These are phyloP conservation scores for Keiferia lycopersicella DNA, from an alignment of 2,888 invertebrate species.

Conservation along the genomic window DNA sequence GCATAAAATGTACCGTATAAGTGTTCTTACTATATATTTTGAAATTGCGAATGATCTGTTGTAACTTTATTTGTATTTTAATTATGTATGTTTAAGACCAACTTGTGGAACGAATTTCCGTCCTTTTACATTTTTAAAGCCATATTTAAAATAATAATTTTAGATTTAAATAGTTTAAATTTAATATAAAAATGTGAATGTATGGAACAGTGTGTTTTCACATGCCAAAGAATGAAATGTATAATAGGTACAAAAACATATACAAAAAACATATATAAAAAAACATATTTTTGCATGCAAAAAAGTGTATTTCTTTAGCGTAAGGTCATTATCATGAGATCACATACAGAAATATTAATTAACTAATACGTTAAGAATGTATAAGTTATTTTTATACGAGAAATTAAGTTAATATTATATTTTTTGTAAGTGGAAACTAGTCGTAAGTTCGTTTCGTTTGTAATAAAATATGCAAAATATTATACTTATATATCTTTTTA, in stretches of 20 bases:
- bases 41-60: slow-evolving; percentile 16
- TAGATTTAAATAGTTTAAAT: slow-evolving; percentile 25
- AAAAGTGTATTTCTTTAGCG: slow-evolving; percentile 44
- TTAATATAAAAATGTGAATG: slow-evolving; percentile 40
- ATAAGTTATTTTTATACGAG: slow-evolving; percentile 55
- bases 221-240: slow-evolving; percentile 70
- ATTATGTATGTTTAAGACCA: slow-evolving; percentile 28
- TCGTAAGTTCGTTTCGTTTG: slow-evolving; percentile 71
- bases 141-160: slow-evolving; percentile 45
- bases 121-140: slow-evolving; percentile 50
- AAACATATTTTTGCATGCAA: slow-evolving; percentile 61
- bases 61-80: slow-evolving; percentile 15
- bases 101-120: slow-evolving; percentile 53
- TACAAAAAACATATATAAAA: slow-evolving; percentile 43
- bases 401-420: slow-evolving; percentile 47
- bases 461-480: slow-evolving; percentile 49
- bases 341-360: slow-evolving; percentile 36
- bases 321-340: slow-evolving; percentile 33
- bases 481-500: slow-evolving; percentile 9
- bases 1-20: background rate
- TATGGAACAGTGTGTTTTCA: slow-evolving; percentile 53
- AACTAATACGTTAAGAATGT: slow-evolving; percentile 35
- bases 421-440: slow-evolving; percentile 60
- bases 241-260: slow-evolving; percentile 58
- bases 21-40: slow-evolving; percentile 16